phyloP scores from a whole-genome alignment of 2,113 vertebrate genomes.

The Empidonax traillii region DNA sequence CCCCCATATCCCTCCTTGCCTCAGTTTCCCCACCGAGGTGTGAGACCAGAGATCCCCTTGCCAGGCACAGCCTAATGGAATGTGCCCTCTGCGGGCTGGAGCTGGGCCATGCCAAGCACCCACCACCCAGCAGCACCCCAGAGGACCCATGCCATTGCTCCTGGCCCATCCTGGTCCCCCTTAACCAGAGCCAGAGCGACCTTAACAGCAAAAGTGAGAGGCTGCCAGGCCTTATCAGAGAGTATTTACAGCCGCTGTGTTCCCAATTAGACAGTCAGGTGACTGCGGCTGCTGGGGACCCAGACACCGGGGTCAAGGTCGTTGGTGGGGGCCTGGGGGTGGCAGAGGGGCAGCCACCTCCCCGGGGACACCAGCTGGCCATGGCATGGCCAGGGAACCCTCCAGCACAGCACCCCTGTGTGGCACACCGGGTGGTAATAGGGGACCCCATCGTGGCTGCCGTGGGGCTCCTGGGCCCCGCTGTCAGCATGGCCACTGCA shows the following conservation, averaged over 20 bases:
- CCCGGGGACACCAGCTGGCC: not conserved
- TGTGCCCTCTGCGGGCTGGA: rapidly evolving
- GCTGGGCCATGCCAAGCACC: rapidly evolving
- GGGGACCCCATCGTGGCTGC: rapidly evolving
- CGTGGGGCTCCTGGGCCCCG: not conserved
- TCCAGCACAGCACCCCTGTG: rapidly evolving
- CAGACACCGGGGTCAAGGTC: constrained; percentile 65
- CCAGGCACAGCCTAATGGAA: not conserved
- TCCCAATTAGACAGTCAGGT: constrained; percentile 72
- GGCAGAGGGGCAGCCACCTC: not conserved
- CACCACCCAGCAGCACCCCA: not conserved
- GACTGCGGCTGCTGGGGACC: constrained; percentile 67
- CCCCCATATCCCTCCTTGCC: rapidly evolving
- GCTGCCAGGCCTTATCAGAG: constrained; percentile 71
- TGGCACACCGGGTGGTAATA: rapidly evolving
- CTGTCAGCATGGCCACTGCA: rapidly evolving
- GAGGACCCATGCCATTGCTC: not conserved
- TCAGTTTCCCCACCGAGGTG: not conserved
- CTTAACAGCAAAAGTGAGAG: constrained; percentile 64
- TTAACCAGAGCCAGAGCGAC: constrained; percentile 45
- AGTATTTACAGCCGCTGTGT: constrained; percentile 71
- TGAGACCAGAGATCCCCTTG: rapidly evolving
- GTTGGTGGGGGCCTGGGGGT: not conserved
- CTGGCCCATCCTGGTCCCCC: not conserved
- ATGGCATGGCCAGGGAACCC: rapidly evolving